Base-by-base conservation (phyloP, 2,797 vertebrate species). In the Trematomus bernacchii region DNA sequence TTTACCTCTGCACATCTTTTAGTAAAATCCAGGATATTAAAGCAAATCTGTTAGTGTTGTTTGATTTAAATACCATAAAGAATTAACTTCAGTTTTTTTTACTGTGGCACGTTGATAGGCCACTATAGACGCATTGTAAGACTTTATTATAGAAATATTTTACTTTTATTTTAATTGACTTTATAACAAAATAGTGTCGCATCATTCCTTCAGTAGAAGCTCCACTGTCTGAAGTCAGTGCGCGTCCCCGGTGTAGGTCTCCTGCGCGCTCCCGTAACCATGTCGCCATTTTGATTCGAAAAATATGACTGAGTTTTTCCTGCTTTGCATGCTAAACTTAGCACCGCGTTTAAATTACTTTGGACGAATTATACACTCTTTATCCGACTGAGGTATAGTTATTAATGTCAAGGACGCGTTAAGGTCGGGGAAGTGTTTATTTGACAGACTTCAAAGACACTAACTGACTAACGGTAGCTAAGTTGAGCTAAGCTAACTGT, bases 261-360 rank as follows among this genome's bases (percentile, higher is more conserved):
- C 3, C 48, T 86, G 93, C 92, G 92, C 94, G 94, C 85, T 82
- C 93, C 61, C 91, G 92, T 67, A 58, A 66, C 84, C 83, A 83
- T 89, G 90, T 93, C 95, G 95, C 95, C 95, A 96, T 96, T 96
- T 96, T 96, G 95, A 95, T 93, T 94, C 86, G 91, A 95, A 94
- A 94, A 94, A 95, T 93, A 94, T 94, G 93, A 94, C 85, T 89
- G 91, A 90, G 93, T 95, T 95, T 94, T 92, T 90, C 91, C 93
- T 93, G 90, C 88, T 90, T 92, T 89, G 86, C 86, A 77, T 89
- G 93, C 90, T 93, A 91, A 90, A 92, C 84, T 86, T 91, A 87
- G 84, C 83, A 55, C 70, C 58, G 82, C 78, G 83, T 85, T 77
- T 77, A 53, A 85, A 74, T 86, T 64, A 76, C 79, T 87, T 61